Percentiles rank a stretch among this genome's conserved stretches.
Evolutionary conservation across 2,888 invertebrate genomes (phyloP).

Genomic region (Amorpha juglandis): DNA sequence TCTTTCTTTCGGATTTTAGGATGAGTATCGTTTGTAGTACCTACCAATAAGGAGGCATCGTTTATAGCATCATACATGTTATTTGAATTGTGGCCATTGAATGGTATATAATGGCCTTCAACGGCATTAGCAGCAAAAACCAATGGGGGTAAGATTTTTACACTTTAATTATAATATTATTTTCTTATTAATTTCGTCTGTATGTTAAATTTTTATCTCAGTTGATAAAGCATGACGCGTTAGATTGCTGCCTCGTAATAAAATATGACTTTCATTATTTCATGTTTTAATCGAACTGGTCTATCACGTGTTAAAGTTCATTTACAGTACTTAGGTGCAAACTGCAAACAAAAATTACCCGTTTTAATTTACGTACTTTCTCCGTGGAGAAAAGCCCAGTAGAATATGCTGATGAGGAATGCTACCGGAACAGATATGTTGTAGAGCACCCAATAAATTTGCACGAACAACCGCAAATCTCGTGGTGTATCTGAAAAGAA

Average conservation of each 20-base stretch:
- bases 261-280: too few species aligned
- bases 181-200: background rate
- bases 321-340: too few species aligned
- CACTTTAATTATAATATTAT: too few species aligned
- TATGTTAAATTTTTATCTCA: background rate
- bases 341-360: too few species aligned
- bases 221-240: background rate
- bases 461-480: constrained; percentile 65
- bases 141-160: too few species aligned
- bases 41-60: background rate
- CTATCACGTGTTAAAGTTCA: too few species aligned
- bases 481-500: constrained; percentile 61
- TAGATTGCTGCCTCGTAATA: too few species aligned
- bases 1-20: background rate
- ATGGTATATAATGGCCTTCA: too few species aligned
- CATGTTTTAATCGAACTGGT: background rate
- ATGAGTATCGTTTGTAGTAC: background rate
- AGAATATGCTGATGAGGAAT: constrained; percentile 72
- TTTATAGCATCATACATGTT: background rate
- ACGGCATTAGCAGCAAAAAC: too few species aligned
- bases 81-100: too few species aligned
- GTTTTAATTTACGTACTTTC: constrained; percentile 11
- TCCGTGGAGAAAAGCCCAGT: constrained; percentile 64
- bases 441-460: constrained; percentile 67
- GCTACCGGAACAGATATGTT: constrained; percentile 65